Conservation (phyloP, 2,888 invertebrate genomes). For the Perizoma flavofasciatum region DNA sequence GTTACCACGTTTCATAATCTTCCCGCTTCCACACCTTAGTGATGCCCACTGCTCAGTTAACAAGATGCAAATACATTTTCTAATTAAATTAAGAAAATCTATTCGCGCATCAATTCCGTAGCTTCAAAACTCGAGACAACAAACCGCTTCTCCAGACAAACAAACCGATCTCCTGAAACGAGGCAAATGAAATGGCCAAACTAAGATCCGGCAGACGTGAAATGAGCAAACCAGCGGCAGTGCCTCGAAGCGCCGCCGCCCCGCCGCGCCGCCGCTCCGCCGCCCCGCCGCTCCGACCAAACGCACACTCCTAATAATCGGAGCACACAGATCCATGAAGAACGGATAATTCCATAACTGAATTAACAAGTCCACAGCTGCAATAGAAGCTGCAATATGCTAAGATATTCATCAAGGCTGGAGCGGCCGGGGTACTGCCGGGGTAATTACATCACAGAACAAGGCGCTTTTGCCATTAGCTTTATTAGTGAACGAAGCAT, state of each 20-base stretch:
- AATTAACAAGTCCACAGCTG: conserved; percentile 40
- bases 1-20: no score
- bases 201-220: neutral
- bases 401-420: conserved; percentile 52
- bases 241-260: neutral
- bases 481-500: conserved; percentile 42
- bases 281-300: no score
- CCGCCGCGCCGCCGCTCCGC: no score
- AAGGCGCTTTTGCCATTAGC: conserved; percentile 48
- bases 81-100: conserved; percentile 5
- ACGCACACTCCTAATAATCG: conserved; percentile 16
- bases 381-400: conserved; percentile 49
- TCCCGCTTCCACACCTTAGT: no score
- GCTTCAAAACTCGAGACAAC: conserved; percentile 2
- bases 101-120: conserved; percentile 5
- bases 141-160: conserved; percentile 2
- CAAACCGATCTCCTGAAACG: conserved; percentile 1
- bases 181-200: neutral
- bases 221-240: neutral
- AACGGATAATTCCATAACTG: conserved; percentile 43
- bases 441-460: conserved; percentile 48
- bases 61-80: no score
- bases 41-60: no score
- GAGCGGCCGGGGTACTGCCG: conserved; percentile 19
- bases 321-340: conserved; percentile 27